These are phyloP conservation scores for Thermophis baileyi DNA, from an alignment of 2,113 vertebrate species.

Conservation along the genomic window DNA sequence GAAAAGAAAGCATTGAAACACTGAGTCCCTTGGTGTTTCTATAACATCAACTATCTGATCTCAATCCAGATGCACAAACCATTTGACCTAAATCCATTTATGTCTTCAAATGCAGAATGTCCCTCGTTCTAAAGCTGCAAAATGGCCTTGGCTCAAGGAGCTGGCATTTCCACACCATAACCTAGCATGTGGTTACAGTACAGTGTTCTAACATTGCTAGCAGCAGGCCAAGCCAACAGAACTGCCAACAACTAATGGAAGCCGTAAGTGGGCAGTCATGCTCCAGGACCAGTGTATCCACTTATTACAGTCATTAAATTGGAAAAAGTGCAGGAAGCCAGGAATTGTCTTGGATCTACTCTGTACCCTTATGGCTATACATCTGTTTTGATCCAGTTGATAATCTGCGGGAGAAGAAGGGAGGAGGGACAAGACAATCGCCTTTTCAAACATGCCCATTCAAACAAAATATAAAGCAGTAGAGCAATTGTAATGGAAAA, in stretches of 20 bases:
- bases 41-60: not conserved
- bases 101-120: not conserved
- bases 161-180: not conserved
- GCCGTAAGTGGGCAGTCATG: not conserved
- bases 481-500: not conserved
- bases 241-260: not conserved
- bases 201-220: not conserved
- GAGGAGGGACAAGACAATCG: not conserved
- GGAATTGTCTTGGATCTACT: not conserved
- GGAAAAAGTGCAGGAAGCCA: not conserved
- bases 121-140: not conserved
- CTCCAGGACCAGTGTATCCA: not conserved
- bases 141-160: not conserved
- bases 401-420: not conserved
- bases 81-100: not conserved
- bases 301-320: not conserved
- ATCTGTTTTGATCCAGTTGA: conserved; percentile 1
- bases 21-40: not conserved
- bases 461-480: not conserved
- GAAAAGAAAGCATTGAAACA: not conserved
- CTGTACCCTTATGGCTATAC: not conserved
- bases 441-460: not conserved
- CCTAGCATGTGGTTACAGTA: not conserved
- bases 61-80: not conserved
- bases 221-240: not conserved